These are phyloP conservation scores for Stictonetta naevosa DNA, from an alignment of 2,113 vertebrate genomes.

Conservation along the genomic window DNA sequence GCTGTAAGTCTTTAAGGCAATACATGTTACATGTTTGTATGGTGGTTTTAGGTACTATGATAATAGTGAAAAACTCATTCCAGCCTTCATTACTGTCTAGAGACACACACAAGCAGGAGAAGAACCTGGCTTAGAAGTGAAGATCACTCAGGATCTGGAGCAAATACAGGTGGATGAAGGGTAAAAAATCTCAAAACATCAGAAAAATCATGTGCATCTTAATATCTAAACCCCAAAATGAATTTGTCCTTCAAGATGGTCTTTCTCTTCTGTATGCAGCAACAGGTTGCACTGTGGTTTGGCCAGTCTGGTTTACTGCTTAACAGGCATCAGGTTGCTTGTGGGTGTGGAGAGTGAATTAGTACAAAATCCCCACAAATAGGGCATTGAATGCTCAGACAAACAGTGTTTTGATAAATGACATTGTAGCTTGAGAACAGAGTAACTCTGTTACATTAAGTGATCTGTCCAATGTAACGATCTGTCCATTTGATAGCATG, in stretches of 20 bases:
- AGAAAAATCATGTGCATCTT: not conserved
- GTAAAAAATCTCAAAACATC: not conserved
- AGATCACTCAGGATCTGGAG: not conserved
- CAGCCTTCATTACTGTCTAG: not conserved
- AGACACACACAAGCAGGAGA: not conserved
- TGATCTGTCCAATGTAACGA: not conserved
- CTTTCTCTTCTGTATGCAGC: not conserved
- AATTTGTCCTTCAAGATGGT: not conserved
- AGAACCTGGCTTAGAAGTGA: not conserved
- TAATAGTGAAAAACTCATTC: not conserved
- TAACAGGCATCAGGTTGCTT: conserved; percentile 14
- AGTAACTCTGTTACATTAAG: not conserved
- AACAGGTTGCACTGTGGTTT: not conserved
- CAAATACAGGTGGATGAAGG: not conserved
- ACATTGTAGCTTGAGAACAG: conserved; percentile 19
- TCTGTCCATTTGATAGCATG: conserved; percentile 24
- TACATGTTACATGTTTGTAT: not conserved
- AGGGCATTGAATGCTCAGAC: not conserved
- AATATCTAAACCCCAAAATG: not conserved
- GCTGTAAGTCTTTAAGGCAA: not conserved
- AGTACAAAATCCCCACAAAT: conserved; percentile 2
- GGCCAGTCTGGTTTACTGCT: not conserved
- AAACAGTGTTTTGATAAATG: conserved; percentile 24
- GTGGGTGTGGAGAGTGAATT: not conserved
- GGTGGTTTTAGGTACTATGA: not conserved